These are phyloP conservation scores for Pao palembangensis DNA, from an alignment of 2,113 vertebrate genomes.

Conservation along the genomic window DNA sequence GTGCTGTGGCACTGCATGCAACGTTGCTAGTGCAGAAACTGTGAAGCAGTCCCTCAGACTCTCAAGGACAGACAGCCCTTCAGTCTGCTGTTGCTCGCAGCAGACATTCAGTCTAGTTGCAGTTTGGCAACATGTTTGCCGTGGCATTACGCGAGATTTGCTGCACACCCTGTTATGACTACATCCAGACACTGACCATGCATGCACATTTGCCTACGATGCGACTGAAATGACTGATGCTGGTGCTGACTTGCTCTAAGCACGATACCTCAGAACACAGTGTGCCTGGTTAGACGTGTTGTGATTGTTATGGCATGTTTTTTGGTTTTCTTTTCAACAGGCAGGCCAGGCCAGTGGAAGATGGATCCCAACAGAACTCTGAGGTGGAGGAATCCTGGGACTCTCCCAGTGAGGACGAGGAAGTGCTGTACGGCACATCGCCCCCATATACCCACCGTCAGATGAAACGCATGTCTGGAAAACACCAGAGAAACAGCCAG, in stretches of 20 bases:
- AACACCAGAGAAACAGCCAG: conserved; percentile 81
- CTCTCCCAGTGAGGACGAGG: conserved; percentile 80
- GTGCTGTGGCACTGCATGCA: conserved; percentile 37
- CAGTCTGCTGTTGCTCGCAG: conserved; percentile 28
- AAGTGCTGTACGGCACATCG: conserved; percentile 80
- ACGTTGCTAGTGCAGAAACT: conserved; percentile 21
- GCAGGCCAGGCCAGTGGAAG: conserved; percentile 71
- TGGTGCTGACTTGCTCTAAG: conserved; percentile 2
- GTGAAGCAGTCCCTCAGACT: conserved; percentile 40
- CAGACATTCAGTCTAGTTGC: conserved; percentile 40
- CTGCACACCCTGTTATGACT: conserved; percentile 31
- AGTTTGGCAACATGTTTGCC: conserved; percentile 42
- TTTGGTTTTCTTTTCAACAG: conserved; percentile 58
- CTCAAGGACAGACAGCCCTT: conserved; percentile 32
- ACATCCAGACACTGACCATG: conserved; percentile 32
- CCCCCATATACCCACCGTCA: conserved; percentile 89
- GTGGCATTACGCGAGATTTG: conserved; percentile 40
- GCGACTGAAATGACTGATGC: conserved; percentile 7
- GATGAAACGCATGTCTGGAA: conserved; percentile 92
- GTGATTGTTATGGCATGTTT: too few species aligned
- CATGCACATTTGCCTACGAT: conserved; percentile 8
- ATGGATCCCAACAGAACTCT: conserved; percentile 70
- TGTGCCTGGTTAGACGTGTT: neutral
- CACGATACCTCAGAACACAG: neutral
- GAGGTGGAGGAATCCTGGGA: conserved; percentile 87